Evolutionary conservation across 1,140 invertebrate species (phyloP).

Genomic region (Papilio dardanus): DNA sequence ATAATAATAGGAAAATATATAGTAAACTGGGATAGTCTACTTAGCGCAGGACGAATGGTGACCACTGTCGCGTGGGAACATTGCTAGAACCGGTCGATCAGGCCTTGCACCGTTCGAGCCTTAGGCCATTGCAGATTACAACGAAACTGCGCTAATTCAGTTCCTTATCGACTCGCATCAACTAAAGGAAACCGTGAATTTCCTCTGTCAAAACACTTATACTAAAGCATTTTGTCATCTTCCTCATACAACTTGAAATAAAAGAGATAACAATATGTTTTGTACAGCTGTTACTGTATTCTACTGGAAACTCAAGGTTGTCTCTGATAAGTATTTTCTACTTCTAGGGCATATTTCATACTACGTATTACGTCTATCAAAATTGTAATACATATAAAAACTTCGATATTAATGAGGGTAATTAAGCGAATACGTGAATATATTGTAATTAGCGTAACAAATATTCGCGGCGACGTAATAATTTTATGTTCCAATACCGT

Average conservation of each 20-base stretch:
- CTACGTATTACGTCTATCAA: neutral
- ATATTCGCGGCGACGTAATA: neutral
- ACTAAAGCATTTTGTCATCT: neutral
- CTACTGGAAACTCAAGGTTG: too few relatives aligned
- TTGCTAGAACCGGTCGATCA: constrained; percentile 13
- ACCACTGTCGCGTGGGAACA: constrained; percentile 4
- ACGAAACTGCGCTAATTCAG: neutral
- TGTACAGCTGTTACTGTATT: too few relatives aligned
- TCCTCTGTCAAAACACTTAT: neutral
- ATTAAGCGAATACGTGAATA: neutral
- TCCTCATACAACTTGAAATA: neutral
- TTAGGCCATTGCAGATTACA: neutral
- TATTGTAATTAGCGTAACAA: neutral
- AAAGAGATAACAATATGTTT: neutral
- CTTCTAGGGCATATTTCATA: too few relatives aligned
- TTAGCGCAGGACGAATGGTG: neutral
- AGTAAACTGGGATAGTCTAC: neutral
- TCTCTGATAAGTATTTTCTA: neutral
- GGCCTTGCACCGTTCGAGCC: constrained; percentile 11
- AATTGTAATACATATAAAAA: neutral
- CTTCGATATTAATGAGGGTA: neutral
- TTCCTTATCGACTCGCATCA: neutral
- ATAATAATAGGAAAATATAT: neutral
- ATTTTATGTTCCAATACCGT: neutral
- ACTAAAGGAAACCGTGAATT: neutral